Percentiles rank a stretch among this genome's conserved stretches.
phyloP scores from a whole-genome alignment of 2,888 invertebrate species.

The Eumerus sabulonum region DNA sequence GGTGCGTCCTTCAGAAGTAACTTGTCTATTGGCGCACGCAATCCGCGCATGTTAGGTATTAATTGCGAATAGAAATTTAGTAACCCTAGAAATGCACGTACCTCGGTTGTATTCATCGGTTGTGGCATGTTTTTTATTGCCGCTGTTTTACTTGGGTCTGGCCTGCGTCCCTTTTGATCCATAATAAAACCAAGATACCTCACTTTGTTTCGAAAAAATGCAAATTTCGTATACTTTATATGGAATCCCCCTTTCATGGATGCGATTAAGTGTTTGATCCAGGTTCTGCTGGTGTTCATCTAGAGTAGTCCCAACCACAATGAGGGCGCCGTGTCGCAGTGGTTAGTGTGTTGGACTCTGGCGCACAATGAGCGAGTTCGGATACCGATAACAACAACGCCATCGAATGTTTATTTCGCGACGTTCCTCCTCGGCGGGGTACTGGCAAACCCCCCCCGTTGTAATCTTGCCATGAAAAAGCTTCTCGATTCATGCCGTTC shows the following conservation, averaged over 20 bases:
- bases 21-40: slow-evolving; percentile 31
- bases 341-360: too few species aligned
- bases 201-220: slow-evolving; percentile 18
- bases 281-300: slow-evolving; percentile 48
- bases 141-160: slow-evolving; percentile 27
- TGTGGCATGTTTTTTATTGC: slow-evolving; percentile 56
- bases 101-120: slow-evolving; percentile 44
- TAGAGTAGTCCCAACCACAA: slow-evolving; percentile 15
- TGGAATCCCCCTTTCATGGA: slow-evolving; percentile 54
- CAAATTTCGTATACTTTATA: slow-evolving; percentile 44
- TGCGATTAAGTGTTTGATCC: slow-evolving; percentile 35
- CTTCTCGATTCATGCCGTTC: too few species aligned
- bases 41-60: slow-evolving; percentile 24
- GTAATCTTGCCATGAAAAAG: too few species aligned
- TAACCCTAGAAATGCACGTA: slow-evolving; percentile 47
- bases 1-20: slow-evolving; percentile 1
- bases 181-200: slow-evolving; percentile 41
- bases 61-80: slow-evolving; percentile 26
- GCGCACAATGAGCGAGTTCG: too few species aligned
- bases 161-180: slow-evolving; percentile 31
- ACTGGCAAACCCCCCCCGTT: too few species aligned
- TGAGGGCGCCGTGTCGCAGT: too few species aligned
- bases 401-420: too few species aligned
- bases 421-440: too few species aligned
- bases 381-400: too few species aligned